Evolutionary conservation across 2,797 vertebrate species (phyloP).

Genomic region (Taenioides sp.): DNA sequence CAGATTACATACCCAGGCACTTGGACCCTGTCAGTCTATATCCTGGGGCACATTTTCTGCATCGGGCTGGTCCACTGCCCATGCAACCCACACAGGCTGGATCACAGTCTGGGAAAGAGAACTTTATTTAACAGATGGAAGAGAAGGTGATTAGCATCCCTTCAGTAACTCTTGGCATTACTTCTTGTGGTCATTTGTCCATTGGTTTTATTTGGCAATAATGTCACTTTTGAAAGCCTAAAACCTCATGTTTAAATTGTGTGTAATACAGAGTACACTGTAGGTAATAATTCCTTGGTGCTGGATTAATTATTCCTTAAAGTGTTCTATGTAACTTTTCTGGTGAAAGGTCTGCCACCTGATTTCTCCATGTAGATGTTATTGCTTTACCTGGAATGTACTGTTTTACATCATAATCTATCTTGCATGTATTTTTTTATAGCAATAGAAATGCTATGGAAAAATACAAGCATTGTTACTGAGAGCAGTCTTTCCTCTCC

Average conservation of each 20-base stretch:
- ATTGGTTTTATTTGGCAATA: not conserved
- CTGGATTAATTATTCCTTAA: too few species aligned
- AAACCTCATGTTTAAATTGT: not conserved
- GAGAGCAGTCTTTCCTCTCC: not conserved
- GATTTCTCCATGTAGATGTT: too few species aligned
- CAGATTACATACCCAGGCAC: constrained; percentile 83
- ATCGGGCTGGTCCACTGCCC: constrained; percentile 87
- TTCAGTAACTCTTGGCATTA: not conserved
- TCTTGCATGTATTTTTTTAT: too few species aligned
- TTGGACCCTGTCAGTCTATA: constrained; percentile 86
- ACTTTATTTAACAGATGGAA: constrained; percentile 4
- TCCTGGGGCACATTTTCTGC: constrained; percentile 89
- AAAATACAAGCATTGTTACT: not conserved
- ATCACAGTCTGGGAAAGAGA: constrained; percentile 81
- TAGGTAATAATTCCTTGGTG: not conserved
- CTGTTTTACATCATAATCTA: too few species aligned
- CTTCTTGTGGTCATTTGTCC: not conserved
- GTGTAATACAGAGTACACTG: not conserved
- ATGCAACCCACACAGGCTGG: constrained; percentile 90
- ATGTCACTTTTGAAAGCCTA: not conserved
- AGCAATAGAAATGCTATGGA: too few species aligned
- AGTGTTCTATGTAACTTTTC: too few species aligned
- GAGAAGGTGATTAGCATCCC: not conserved
- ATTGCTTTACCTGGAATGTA: too few species aligned
- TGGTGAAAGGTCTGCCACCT: too few species aligned